Conservation (phyloP, 2,888 invertebrate genomes). For the Junonia oenone region DNA sequence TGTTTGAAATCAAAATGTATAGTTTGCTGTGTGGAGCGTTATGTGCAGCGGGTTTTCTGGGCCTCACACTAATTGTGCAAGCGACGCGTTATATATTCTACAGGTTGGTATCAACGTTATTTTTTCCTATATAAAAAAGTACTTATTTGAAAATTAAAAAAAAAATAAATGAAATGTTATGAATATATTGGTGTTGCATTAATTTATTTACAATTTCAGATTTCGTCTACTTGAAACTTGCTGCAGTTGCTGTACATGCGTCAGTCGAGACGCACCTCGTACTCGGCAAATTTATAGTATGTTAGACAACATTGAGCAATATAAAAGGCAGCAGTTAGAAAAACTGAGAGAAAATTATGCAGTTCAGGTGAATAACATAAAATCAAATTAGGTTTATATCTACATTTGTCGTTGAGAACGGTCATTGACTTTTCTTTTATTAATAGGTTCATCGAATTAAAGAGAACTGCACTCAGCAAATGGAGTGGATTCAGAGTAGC, state of each 20-base stretch:
- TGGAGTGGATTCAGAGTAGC: slow-evolving; percentile 95
- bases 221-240: slow-evolving; percentile 86
- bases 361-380: slow-evolving; percentile 82
- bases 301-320: slow-evolving; percentile 93
- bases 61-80: slow-evolving; percentile 89
- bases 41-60: slow-evolving; percentile 88
- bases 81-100: slow-evolving; percentile 84
- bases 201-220: slow-evolving; percentile 70
- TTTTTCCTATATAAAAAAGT: too few relatives aligned
- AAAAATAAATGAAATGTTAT: too few relatives aligned
- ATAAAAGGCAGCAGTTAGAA: slow-evolving; percentile 93
- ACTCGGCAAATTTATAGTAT: slow-evolving; percentile 91
- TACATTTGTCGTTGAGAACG: background rate
- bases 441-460: slow-evolving; percentile 90
- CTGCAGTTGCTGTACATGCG: slow-evolving; percentile 88
- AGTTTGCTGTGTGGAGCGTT: slow-evolving; percentile 90
- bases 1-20: slow-evolving; percentile 89
- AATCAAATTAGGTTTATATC: background rate
- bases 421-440: slow-evolving; percentile 15
- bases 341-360: slow-evolving; percentile 94
- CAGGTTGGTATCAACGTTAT: too few relatives aligned
- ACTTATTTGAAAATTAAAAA: too few relatives aligned
- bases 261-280: slow-evolving; percentile 85
- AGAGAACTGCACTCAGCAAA: slow-evolving; percentile 95
- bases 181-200: background rate